These are phyloP conservation scores for Nothobranchius kuhntae DNA, from an alignment of 2,113 vertebrate genomes.

Conservation along the genomic window DNA sequence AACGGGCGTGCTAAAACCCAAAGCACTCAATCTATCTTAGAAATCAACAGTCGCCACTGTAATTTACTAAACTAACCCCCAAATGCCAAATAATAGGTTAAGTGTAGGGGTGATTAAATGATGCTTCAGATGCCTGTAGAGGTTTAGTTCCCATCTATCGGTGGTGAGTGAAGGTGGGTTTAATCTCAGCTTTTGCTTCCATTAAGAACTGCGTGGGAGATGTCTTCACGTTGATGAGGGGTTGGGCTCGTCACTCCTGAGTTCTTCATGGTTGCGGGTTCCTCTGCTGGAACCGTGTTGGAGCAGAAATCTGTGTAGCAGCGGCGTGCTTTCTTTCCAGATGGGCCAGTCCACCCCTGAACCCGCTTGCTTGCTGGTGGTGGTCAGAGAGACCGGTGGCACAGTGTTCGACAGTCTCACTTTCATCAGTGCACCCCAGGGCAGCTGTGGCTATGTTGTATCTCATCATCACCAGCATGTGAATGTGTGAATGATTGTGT, in stretches of 20 bases:
- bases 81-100: slow-evolving; percentile 72
- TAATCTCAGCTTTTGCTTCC: slow-evolving; percentile 38
- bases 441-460: too few relatives aligned
- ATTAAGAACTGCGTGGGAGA: slow-evolving; percentile 33
- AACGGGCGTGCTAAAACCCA: slow-evolving; percentile 57
- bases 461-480: too few relatives aligned
- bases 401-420: too few relatives aligned
- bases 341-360: too few relatives aligned
- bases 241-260: slow-evolving; percentile 12
- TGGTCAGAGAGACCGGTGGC: too few relatives aligned
- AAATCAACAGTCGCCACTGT: slow-evolving; percentile 55
- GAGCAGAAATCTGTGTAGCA: neutral
- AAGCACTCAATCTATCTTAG: slow-evolving; percentile 59
- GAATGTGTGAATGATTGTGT: too few relatives aligned
- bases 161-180: slow-evolving; percentile 40
- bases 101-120: slow-evolving; percentile 62
- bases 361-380: too few relatives aligned
- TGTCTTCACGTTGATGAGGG: slow-evolving; percentile 8
- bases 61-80: slow-evolving; percentile 60
- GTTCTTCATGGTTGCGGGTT: too few relatives aligned
- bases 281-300: neutral
- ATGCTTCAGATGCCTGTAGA: slow-evolving; percentile 49
- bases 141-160: slow-evolving; percentile 40
- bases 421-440: too few relatives aligned
- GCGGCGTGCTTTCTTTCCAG: too few relatives aligned